Evolutionary conservation across 2,113 vertebrate genomes (phyloP).

Genomic region (Coracopsis vasa): DNA sequence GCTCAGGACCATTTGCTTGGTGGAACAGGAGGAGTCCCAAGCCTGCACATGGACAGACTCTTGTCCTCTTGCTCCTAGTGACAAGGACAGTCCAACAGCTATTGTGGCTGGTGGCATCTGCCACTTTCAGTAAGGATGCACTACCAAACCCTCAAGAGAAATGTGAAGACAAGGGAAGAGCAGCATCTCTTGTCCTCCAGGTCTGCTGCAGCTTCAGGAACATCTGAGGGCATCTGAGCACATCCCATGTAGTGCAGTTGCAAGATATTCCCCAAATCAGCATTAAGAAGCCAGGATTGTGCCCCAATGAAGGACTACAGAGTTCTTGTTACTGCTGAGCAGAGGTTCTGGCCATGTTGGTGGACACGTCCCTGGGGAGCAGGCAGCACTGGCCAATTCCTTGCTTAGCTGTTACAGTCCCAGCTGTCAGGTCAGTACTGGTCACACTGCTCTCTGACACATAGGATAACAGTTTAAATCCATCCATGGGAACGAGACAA

Average conservation of each 20-base stretch:
- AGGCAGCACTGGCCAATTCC: not conserved
- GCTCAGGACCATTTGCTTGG: not conserved
- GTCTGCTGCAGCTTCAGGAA: not conserved
- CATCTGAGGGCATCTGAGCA: not conserved
- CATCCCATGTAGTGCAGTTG: fast-evolving
- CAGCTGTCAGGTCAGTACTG: not conserved
- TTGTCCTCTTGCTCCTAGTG: fast-evolving
- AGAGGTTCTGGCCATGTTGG: not conserved
- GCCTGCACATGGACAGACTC: fast-evolving
- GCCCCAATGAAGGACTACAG: fast-evolving
- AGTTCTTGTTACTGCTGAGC: not conserved
- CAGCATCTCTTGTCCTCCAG: not conserved
- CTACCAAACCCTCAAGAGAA: not conserved
- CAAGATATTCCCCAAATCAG: not conserved
- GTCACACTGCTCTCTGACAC: fast-evolving
- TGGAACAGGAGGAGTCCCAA: not conserved
- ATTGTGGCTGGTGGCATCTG: fast-evolving
- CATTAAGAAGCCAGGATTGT: fast-evolving
- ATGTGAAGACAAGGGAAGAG: fast-evolving
- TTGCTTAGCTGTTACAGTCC: not conserved
- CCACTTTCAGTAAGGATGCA: fast-evolving
- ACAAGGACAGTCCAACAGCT: not conserved
- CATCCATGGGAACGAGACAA: not conserved
- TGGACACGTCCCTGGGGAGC: not conserved
- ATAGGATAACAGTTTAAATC: not conserved